Conservation (phyloP, 2,113 vertebrate species). For the Gobio gobio region DNA sequence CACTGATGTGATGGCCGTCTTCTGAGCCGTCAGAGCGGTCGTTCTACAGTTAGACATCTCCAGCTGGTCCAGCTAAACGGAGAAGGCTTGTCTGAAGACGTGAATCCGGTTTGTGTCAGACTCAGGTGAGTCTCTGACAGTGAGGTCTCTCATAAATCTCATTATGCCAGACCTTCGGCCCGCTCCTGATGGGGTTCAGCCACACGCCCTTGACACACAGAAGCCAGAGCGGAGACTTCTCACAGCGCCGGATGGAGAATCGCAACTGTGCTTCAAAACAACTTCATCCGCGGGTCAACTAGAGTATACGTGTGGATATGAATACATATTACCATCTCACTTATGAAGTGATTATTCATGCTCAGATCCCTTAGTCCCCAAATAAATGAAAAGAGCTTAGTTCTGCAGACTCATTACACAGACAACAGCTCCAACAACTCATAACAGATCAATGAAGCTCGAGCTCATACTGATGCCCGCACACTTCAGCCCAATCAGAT, state of each 20-base stretch:
- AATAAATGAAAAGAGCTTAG: conserved; percentile 37
- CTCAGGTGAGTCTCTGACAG: conserved; percentile 54
- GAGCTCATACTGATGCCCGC: not conserved
- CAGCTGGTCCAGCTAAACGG: conserved; percentile 34
- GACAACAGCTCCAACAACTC: not conserved
- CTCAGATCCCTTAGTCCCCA: conserved; percentile 4
- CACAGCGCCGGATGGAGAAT: not conserved
- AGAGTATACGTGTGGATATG: not conserved
- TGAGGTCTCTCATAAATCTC: conserved; percentile 48
- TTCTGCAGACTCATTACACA: conserved; percentile 28
- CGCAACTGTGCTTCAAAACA: conserved; percentile 13
- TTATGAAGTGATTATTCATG: conserved; percentile 21
- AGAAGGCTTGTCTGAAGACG: not conserved
- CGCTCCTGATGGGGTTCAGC: conserved; percentile 42
- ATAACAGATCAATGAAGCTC: not conserved
- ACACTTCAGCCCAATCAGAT: conserved; percentile 3
- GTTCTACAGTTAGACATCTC: conserved; percentile 51
- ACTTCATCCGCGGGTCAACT: conserved; percentile 14
- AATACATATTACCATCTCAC: conserved; percentile 10
- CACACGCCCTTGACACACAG: conserved; percentile 47
- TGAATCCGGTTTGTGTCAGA: conserved; percentile 44
- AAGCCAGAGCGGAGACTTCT: not conserved
- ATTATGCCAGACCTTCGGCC: conserved; percentile 49
- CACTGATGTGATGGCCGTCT: conserved; percentile 44
- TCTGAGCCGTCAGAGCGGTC: conserved; percentile 43